Percentiles rank a stretch among this genome's conserved stretches.
phyloP scores from a whole-genome alignment of 2,888 invertebrate genomes.

The Zaprionus bogoriensis region DNA sequence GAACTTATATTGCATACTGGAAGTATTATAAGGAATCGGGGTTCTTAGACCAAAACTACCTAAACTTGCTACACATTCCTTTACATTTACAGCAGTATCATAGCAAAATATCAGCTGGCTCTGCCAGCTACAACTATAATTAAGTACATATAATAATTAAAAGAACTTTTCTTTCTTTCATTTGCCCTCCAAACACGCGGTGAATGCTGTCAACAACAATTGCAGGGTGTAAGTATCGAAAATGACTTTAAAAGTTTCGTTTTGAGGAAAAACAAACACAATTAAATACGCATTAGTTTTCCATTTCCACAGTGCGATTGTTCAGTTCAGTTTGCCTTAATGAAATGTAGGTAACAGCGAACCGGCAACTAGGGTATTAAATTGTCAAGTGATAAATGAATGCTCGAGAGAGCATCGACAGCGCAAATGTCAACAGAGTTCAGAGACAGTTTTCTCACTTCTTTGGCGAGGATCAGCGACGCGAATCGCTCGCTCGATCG shows the following conservation, averaged over 20 bases:
- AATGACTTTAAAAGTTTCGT: conserved; percentile 29
- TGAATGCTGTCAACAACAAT: too few relatives aligned
- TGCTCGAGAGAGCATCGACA: conserved; percentile 33
- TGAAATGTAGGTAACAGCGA: conserved; percentile 21
- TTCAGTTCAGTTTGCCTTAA: not conserved
- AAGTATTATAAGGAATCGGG: too few relatives aligned
- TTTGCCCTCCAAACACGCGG: not conserved
- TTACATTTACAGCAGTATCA: too few relatives aligned
- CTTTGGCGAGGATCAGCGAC: not conserved
- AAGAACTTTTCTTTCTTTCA: not conserved
- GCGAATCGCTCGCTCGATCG: not conserved
- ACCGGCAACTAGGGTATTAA: conserved; percentile 46
- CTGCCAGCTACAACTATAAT: not conserved
- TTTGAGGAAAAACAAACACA: conserved; percentile 56
- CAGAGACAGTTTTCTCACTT: conserved; percentile 1
- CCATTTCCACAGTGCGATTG: not conserved
- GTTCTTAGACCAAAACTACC: too few relatives aligned
- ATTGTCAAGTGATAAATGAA: conserved; percentile 64
- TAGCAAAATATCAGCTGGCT: not conserved
- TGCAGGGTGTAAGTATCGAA: conserved; percentile 66
- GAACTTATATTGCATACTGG: too few relatives aligned
- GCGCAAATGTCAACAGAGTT: conserved; percentile 31
- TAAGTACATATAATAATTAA: not conserved
- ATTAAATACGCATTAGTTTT: conserved; percentile 60
- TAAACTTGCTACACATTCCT: too few relatives aligned